Evolutionary conservation across 2,113 vertebrate species (phyloP).

Genomic region (Dromiciops gliroides): DNA sequence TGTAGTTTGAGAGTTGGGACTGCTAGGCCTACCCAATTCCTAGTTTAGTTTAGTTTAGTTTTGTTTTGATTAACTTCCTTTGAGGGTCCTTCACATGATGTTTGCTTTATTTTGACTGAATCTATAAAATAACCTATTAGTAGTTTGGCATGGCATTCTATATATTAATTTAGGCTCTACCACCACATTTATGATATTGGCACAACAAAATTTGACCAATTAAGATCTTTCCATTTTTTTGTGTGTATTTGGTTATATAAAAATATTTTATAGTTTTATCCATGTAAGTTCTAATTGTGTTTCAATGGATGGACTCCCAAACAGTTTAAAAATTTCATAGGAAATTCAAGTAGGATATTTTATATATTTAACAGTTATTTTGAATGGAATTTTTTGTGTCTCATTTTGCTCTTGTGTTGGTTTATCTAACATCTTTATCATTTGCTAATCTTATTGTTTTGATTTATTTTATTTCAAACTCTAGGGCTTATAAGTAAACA

Average conservation of each 20-base stretch:
- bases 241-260: not conserved
- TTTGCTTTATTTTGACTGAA: not conserved
- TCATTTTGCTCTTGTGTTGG: not conserved
- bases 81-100: not conserved
- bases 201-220: not conserved
- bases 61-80: not conserved
- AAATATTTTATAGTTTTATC: not conserved
- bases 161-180: not conserved
- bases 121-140: not conserved
- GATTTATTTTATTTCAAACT: not conserved
- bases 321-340: not conserved
- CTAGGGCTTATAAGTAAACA: not conserved
- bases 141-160: not conserved
- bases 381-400: not conserved
- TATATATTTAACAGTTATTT: not conserved
- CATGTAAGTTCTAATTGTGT: not conserved
- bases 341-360: not conserved
- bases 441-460: no score
- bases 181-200: not conserved
- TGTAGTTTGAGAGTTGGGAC: not conserved
- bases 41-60: not conserved
- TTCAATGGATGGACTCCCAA: not conserved
- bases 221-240: not conserved
- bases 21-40: not conserved
- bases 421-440: not conserved